These are phyloP conservation scores for Hyles euphorbiae DNA, from an alignment of 1,140 invertebrate species.

Conservation along the genomic window DNA sequence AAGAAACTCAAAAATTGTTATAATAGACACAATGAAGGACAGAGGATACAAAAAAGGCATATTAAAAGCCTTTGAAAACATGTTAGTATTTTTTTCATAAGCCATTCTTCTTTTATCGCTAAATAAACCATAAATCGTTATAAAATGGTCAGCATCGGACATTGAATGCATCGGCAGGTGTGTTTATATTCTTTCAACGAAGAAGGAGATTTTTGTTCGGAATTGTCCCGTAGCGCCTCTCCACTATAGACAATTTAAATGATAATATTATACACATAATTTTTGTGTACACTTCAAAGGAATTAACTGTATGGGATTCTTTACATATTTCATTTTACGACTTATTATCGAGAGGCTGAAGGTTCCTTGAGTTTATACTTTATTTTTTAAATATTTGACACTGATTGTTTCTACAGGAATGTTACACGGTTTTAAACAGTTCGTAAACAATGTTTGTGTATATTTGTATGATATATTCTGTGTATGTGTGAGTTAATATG, in stretches of 20 bases:
- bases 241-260: constrained; percentile 61
- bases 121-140: constrained; percentile 73
- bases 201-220: constrained; percentile 50
- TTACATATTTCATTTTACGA: not conserved
- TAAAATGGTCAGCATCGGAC: constrained; percentile 61
- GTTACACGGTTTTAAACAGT: not conserved
- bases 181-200: constrained; percentile 34
- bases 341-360: no score
- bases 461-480: not conserved
- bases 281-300: constrained; percentile 29
- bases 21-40: no score
- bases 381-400: no score
- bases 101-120: constrained; percentile 67
- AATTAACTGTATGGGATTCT: constrained; percentile 27
- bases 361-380: no score
- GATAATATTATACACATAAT: constrained; percentile 55
- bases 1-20: not conserved
- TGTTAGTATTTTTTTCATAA: constrained; percentile 41
- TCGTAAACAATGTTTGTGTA: not conserved
- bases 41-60: constrained; percentile 4
- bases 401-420: not conserved
- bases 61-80: constrained; percentile 36
- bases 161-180: constrained; percentile 54
- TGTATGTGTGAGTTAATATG: constrained; percentile 10
- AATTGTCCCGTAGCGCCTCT: constrained; percentile 47